Percentiles rank a stretch among this genome's conserved stretches.
Conservation (phyloP, 2,113 vertebrate genomes). For the Pollimyrus isidori region DNA sequence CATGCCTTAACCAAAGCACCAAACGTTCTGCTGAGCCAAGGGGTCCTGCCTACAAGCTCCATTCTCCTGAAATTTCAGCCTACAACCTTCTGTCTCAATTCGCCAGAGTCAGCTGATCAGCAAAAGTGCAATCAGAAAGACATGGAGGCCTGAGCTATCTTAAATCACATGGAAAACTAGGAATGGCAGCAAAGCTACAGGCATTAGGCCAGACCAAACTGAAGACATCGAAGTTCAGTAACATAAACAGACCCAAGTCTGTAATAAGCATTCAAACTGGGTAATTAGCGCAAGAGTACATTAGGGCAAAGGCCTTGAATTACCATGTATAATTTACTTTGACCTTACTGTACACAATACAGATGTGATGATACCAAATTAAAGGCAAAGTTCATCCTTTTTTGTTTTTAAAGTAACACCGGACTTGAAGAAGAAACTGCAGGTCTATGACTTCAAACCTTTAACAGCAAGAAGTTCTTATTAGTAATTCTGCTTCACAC, state of each 20-base stretch:
- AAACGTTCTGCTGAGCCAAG: neutral
- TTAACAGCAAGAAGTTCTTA: neutral
- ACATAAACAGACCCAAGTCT: neutral
- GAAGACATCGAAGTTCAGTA: neutral
- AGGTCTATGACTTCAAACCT: neutral
- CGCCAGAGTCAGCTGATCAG: neutral
- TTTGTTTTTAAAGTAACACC: neutral
- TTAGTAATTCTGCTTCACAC: neutral
- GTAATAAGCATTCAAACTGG: neutral
- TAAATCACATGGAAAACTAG: neutral
- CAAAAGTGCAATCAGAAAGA: neutral
- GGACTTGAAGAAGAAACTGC: neutral
- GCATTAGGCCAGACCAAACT: neutral
- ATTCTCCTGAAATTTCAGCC: neutral
- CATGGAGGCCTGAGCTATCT: neutral
- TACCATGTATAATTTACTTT: neutral
- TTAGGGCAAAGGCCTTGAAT: slow-evolving; percentile 21
- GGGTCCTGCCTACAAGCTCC: neutral
- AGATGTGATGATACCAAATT: neutral
- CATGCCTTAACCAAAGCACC: neutral
- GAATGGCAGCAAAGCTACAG: neutral
- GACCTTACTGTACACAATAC: neutral
- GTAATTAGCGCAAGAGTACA: neutral
- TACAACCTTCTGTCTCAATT: neutral
- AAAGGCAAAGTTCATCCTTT: neutral